These are phyloP conservation scores for Melanerpes aurifrons DNA, from an alignment of 2,113 vertebrate species.

Conservation along the genomic window DNA sequence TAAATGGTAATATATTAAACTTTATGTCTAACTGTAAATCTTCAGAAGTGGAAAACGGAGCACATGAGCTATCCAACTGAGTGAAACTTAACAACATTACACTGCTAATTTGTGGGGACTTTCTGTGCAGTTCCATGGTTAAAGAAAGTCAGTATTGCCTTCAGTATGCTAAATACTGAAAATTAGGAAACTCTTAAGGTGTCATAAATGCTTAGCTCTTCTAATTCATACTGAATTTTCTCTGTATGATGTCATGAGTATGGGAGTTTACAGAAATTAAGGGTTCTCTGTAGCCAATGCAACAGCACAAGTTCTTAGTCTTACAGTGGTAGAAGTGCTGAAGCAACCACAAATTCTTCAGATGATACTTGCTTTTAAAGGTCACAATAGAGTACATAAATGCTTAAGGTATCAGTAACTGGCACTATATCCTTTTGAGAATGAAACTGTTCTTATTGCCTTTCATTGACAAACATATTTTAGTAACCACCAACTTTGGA, in stretches of 20 bases:
- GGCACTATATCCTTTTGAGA: background rate
- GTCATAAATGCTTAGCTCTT: background rate
- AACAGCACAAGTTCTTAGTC: background rate
- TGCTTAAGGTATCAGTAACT: background rate
- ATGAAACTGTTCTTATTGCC: background rate
- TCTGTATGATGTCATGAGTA: background rate
- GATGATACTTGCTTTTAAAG: background rate
- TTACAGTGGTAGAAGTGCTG: fast-evolving
- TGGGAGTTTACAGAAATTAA: background rate
- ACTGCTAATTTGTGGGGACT: background rate
- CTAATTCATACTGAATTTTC: background rate
- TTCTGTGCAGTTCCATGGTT: background rate
- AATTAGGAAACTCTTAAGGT: background rate
- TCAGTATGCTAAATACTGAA: background rate
- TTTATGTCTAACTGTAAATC: slow-evolving; percentile 48
- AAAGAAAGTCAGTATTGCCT: background rate
- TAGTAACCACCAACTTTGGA: background rate
- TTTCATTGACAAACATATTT: background rate
- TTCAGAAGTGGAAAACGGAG: background rate
- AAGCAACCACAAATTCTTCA: background rate
- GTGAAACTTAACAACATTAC: background rate
- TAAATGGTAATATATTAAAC: slow-evolving; percentile 52
- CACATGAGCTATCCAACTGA: background rate
- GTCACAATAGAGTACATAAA: background rate
- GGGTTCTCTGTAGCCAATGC: background rate